These are phyloP conservation scores for Oxyscelio sp. DNA, from an alignment of 2,888 invertebrate genomes.

Conservation along the genomic window DNA sequence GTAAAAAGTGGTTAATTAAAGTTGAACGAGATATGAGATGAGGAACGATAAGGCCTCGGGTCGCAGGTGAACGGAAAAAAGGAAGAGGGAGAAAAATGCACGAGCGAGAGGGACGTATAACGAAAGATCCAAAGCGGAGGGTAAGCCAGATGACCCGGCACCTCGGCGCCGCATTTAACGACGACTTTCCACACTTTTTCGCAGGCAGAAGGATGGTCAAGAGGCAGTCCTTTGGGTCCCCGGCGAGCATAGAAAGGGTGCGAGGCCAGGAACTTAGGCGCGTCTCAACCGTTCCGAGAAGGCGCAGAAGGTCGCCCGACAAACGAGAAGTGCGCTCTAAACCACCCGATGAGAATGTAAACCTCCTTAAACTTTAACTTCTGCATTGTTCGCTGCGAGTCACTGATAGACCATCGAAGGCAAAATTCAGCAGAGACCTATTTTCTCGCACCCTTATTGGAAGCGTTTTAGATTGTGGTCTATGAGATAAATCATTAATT, in stretches of 20 bases:
- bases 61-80: slow-evolving; percentile 67
- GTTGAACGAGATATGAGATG: slow-evolving; percentile 67
- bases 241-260: slow-evolving; percentile 10
- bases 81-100: slow-evolving; percentile 31
- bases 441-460: background rate
- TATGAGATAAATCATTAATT: too few relatives aligned
- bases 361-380: slow-evolving; percentile 69
- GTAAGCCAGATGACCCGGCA: slow-evolving; percentile 70
- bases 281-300: slow-evolving; percentile 75
- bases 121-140: slow-evolving; percentile 61
- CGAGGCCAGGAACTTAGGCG: slow-evolving; percentile 28
- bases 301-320: slow-evolving; percentile 76
- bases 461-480: too few relatives aligned
- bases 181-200: slow-evolving; percentile 76
- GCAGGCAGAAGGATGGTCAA: slow-evolving; percentile 27
- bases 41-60: slow-evolving; percentile 73
- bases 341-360: slow-evolving; percentile 44
- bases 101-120: slow-evolving; percentile 28
- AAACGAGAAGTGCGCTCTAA: slow-evolving; percentile 14
- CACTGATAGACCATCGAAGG: slow-evolving; percentile 7
- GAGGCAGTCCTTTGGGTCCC: slow-evolving; percentile 61
- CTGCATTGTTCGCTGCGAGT: slow-evolving; percentile 62
- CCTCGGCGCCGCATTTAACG: slow-evolving; percentile 75
- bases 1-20: slow-evolving; percentile 71
- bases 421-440: background rate